A percentile compares a stretch with the other conserved stretches of the same genome.
These are phyloP conservation scores for Coenonympha glycerion DNA, from an alignment of 2,888 invertebrate genomes.

Conservation along the genomic window DNA sequence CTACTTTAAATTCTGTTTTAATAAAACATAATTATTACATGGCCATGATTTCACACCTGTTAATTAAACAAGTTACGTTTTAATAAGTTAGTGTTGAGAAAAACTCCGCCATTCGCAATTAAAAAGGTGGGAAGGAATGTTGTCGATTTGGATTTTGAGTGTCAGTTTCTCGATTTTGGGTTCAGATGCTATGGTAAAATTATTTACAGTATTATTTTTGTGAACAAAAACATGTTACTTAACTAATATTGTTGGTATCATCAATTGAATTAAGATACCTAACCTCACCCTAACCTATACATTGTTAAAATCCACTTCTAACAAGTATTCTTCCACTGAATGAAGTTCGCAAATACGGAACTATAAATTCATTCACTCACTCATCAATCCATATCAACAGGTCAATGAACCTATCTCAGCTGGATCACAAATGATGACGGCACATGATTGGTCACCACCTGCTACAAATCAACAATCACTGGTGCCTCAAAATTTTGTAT, in stretches of 20 bases:
- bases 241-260: not conserved
- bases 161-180: not conserved
- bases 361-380: not conserved
- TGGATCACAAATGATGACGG: not conserved
- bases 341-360: too few species aligned
- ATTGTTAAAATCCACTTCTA: too few species aligned
- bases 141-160: slow-evolving; percentile 8
- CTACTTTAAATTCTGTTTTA: too few species aligned
- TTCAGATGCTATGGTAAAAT: slow-evolving; percentile 13
- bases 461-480: not conserved
- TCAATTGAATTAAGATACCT: too few species aligned
- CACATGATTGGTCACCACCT: not conserved
- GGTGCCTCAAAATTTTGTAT: not conserved
- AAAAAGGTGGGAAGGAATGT: slow-evolving; percentile 7
- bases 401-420: not conserved
- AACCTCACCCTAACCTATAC: too few species aligned
- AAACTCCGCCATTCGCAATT: not conserved
- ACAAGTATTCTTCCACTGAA: too few species aligned
- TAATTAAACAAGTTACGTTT: slow-evolving; percentile 26
- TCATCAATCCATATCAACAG: not conserved
- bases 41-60: slow-evolving; percentile 27
- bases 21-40: slow-evolving; percentile 18
- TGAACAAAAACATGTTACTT: not conserved
- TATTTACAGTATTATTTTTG: not conserved
- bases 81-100: too few species aligned